Evolutionary conservation across 2,797 vertebrate genomes (phyloP), one percentile per base, ranked within the genome.

Genomic region (Telmatherina bonti): DNA sequence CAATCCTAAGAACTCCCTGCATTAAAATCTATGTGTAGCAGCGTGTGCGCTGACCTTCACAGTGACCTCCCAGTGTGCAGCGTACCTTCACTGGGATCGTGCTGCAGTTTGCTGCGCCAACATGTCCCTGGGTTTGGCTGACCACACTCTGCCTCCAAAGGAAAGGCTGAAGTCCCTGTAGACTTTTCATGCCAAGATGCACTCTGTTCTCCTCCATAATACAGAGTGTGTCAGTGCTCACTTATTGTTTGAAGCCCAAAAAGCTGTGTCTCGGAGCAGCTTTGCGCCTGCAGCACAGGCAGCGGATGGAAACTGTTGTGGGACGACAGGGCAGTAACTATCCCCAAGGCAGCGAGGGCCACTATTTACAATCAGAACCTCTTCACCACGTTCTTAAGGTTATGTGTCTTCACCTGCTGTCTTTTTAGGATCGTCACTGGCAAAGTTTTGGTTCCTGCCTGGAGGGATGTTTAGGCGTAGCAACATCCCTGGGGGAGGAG

Each of bases 401-500:
- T 85, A 85, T 69, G 75, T 73, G 78, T 83, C 83, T 84, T 67
- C 74, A 52, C 62, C 66, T 58, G 73, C 62, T 74, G 49, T 70
- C 69, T 70, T 76, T 81, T 67, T 68, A 81, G 76, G 72, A 68
- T 65, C n/a, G 31, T 58, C 62, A 41, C 79, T 70, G 75, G 81
- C 82, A 83, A 68, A 70, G 66, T 70, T 70, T 72, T 62, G 82
- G 79, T 76, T 89, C 64, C 66, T 62, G 88, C 84, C 91, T 85
- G 80, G 67, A 70, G 88, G 85, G 88, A 74, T 78, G 83, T 85
- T 91, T 87, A 83, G 72, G 78, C 77, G 72, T 62, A 47, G 85
- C 79, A 76, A 81, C 70, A 62, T 54, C 80, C 79, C 63, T 2
- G 20, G 55, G 59, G 83, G 22, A 38, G 54, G 61, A 55, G 35